These are phyloP conservation scores for Drosophila truncata DNA, from an alignment of 1,140 invertebrate species.

Conservation along the genomic window DNA sequence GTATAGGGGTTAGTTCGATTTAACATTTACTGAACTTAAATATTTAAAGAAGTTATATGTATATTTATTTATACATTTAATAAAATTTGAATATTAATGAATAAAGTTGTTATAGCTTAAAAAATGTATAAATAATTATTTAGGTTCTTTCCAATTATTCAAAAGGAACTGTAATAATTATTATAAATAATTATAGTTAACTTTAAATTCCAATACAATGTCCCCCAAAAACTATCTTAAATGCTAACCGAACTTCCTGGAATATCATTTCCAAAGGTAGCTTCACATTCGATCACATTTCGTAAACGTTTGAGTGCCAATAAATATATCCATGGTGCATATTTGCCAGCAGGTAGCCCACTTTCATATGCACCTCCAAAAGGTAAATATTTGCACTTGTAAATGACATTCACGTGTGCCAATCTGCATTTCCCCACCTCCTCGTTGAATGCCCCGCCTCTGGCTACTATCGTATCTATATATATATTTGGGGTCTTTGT, in stretches of 20 bases:
- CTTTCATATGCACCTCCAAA: conserved; percentile 63
- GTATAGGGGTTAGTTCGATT: neutral
- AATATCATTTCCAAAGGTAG: conserved; percentile 1
- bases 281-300: conserved; percentile 3
- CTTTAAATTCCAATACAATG: neutral
- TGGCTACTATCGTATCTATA: neutral
- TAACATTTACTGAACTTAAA: neutral
- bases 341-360: conserved; percentile 67
- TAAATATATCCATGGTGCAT: conserved; percentile 63
- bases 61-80: neutral
- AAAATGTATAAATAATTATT: neutral
- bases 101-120: too few relatives aligned
- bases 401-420: conserved; percentile 77
- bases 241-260: rapidly evolving
- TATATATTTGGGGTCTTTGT: conserved; percentile 21
- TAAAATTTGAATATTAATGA: neutral
- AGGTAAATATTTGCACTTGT: conserved; percentile 81
- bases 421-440: conserved; percentile 9
- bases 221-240: neutral
- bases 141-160: too few relatives aligned
- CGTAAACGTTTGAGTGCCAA: conserved; percentile 22
- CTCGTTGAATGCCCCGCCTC: too few relatives aligned
- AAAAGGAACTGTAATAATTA: too few relatives aligned
- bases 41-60: neutral
- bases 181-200: too few relatives aligned